Evolutionary conservation across 2,888 invertebrate genomes (phyloP).

Genomic region (Hecatera dysodea): DNA sequence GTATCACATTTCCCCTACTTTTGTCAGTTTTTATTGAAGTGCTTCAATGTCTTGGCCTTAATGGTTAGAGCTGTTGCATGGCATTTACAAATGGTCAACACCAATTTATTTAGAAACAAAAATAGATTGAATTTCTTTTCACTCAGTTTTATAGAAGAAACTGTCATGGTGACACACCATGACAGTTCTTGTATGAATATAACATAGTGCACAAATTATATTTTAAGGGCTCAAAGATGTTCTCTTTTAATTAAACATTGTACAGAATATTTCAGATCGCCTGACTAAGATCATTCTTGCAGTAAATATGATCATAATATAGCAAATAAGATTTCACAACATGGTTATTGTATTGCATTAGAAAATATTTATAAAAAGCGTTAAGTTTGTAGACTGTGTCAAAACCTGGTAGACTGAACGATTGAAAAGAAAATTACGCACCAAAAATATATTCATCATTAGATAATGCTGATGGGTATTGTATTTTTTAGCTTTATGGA

Average conservation of each 20-base stretch:
- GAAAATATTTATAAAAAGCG: neutral
- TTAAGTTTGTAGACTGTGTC: neutral
- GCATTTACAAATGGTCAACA: too few species aligned
- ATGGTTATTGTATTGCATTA: conserved; percentile 7
- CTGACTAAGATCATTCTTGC: neutral
- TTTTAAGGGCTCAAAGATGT: neutral
- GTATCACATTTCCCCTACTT: too few species aligned
- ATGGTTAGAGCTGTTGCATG: too few species aligned
- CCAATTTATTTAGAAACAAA: too few species aligned
- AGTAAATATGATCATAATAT: neutral
- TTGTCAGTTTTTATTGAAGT: neutral
- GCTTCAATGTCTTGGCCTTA: neutral
- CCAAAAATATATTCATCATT: neutral
- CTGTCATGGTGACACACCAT: too few species aligned
- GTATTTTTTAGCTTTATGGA: neutral
- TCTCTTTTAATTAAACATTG: neutral
- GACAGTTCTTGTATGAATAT: too few species aligned
- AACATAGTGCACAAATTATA: too few species aligned
- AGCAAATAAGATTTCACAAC: conserved; percentile 28
- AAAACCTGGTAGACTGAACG: too few species aligned
- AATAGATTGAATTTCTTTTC: too few species aligned
- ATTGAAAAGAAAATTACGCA: neutral
- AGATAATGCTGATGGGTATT: conserved; percentile 23
- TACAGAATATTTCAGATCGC: neutral
- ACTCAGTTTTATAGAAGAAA: too few species aligned